These are phyloP conservation scores for Plectus sambesii DNA, from an alignment of 1,140 invertebrate species.

Conservation along the genomic window DNA sequence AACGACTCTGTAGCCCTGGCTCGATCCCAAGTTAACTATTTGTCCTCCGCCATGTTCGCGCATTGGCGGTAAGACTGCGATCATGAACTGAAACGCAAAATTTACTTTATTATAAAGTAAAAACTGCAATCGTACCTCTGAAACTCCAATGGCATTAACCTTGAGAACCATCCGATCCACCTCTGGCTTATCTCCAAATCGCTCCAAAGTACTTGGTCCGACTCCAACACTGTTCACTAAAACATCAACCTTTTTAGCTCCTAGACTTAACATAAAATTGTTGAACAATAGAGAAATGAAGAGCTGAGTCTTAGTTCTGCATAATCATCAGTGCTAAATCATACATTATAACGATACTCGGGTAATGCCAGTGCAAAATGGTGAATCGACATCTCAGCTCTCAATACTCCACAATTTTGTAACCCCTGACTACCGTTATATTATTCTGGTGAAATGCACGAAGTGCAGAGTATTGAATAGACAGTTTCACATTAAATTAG, in stretches of 20 bases:
- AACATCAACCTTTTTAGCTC: slow-evolving; percentile 3
- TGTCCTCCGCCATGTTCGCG: slow-evolving; percentile 37
- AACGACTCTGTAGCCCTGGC: slow-evolving; percentile 37
- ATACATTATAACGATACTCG: too few relatives aligned
- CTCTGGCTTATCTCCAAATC: slow-evolving; percentile 36
- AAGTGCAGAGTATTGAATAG: too few relatives aligned
- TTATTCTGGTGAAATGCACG: too few relatives aligned
- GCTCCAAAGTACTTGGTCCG: slow-evolving; percentile 36
- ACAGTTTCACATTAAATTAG: too few relatives aligned
- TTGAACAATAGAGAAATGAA: slow-evolving; percentile 8
- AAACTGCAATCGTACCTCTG: slow-evolving; percentile 23
- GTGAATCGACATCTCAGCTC: slow-evolving; percentile 1
- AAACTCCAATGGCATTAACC: slow-evolving; percentile 38
- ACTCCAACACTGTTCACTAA: slow-evolving; percentile 42
- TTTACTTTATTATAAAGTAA: neutral
- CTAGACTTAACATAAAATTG: slow-evolving; percentile 8
- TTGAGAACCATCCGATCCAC: slow-evolving; percentile 34
- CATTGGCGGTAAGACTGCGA: slow-evolving; percentile 36
- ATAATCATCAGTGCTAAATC: too few relatives aligned
- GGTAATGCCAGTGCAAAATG: too few relatives aligned
- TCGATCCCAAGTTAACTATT: slow-evolving; percentile 40
- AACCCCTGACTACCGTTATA: slow-evolving; percentile 6
- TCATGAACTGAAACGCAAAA: slow-evolving; percentile 35
- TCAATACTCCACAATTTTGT: slow-evolving; percentile 10
- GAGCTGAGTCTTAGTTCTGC: too few relatives aligned